Percentiles rank a stretch among this genome's conserved stretches.
These are phyloP conservation scores for Lasioglossum pauxillum DNA, from an alignment of 2,888 invertebrate genomes.

Conservation along the genomic window DNA sequence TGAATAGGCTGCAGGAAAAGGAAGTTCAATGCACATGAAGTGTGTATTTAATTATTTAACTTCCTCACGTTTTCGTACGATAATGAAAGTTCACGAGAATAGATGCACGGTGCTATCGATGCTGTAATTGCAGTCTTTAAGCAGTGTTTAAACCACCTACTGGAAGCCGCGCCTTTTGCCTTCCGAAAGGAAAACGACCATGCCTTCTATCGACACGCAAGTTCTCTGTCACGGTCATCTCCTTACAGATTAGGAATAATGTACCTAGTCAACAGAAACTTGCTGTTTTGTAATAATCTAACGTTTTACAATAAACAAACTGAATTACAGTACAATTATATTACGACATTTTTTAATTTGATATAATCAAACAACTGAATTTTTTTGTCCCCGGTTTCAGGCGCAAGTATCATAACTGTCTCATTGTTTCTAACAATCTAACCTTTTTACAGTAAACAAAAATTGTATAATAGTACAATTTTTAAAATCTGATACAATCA, in stretches of 20 bases:
- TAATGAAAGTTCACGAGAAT: slow-evolving; percentile 49
- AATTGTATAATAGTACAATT: no score
- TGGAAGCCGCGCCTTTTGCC: slow-evolving; percentile 67
- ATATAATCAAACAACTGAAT: no score
- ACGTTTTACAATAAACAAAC: no score
- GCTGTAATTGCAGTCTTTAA: slow-evolving; percentile 62
- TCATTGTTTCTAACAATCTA: no score
- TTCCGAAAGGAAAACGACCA: slow-evolving; percentile 66
- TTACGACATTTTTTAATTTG: no score
- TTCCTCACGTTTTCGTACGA: slow-evolving; percentile 23
- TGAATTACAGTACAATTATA: no score
- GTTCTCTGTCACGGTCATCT: slow-evolving; percentile 61
- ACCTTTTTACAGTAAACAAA: no score
- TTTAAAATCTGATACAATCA: background rate
- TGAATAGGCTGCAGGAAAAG: background rate
- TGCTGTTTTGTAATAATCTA: no score
- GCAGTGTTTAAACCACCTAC: slow-evolving; percentile 67
- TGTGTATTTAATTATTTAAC: background rate
- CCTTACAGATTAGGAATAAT: slow-evolving; percentile 3
- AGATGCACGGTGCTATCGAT: slow-evolving; percentile 33
- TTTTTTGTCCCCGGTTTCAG: no score
- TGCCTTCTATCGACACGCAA: slow-evolving; percentile 61
- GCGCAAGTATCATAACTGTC: no score
- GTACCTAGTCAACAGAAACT: background rate
- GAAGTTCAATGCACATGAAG: background rate